A percentile compares a stretch with the other conserved stretches of the same genome.
These are phyloP conservation scores for Argyrosomus regius DNA, from an alignment of 2,797 vertebrate genomes.

Conservation along the genomic window DNA sequence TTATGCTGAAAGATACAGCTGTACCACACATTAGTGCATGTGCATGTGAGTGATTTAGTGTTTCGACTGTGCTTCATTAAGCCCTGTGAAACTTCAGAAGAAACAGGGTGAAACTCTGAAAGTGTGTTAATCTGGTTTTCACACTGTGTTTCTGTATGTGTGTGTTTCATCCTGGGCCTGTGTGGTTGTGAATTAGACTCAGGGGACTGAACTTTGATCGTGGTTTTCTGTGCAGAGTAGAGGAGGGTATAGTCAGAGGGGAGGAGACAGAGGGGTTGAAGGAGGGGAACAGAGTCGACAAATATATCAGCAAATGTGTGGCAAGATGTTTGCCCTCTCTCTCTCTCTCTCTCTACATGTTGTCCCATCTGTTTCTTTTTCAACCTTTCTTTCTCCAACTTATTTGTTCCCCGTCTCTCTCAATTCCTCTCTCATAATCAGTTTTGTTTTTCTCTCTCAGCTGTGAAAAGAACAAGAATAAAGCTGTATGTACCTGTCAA, in stretches of 20 bases:
- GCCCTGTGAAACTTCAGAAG: conserved; percentile 53
- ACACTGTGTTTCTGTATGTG: conserved; percentile 23
- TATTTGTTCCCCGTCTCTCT: not conserved
- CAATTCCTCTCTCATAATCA: not conserved
- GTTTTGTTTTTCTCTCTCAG: not conserved
- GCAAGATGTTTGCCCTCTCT: conserved; percentile 28
- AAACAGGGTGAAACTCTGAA: conserved; percentile 24
- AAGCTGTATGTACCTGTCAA: not conserved
- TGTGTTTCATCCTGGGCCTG: conserved; percentile 20
- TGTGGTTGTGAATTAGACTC: conserved; percentile 56
- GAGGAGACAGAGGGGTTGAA: conserved; percentile 32
- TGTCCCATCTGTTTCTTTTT: not conserved
- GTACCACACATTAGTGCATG: conserved; percentile 26
- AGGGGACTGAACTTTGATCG: conserved; percentile 54
- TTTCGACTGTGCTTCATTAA: conserved; percentile 58
- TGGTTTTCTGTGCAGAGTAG: conserved; percentile 27
- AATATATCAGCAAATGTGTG: conserved; percentile 42
- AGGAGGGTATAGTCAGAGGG: conserved; percentile 24
- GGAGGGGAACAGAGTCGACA: conserved; percentile 32
- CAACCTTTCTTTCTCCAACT: too few relatives aligned
- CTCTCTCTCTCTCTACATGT: not conserved
- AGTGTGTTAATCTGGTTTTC: conserved; percentile 49
- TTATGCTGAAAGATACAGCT: conserved; percentile 49
- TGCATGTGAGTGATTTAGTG: conserved; percentile 33
- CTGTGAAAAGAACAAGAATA: not conserved